These are phyloP conservation scores for Hecatera dysodea DNA, from an alignment of 2,888 invertebrate genomes.

Conservation along the genomic window DNA sequence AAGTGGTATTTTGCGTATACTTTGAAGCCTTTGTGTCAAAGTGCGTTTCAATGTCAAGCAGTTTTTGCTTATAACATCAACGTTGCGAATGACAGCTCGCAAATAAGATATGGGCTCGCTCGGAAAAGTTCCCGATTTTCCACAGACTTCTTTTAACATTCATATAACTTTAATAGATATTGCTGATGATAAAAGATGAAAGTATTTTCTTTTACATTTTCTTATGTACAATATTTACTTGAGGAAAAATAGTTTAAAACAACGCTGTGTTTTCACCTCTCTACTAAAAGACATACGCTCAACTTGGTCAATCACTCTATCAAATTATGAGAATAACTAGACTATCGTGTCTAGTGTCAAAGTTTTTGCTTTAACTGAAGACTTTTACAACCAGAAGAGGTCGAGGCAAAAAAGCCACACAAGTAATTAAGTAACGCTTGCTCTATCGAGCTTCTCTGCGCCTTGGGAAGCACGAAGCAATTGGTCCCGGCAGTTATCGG, in stretches of 20 bases:
- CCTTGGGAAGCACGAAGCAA: too few relatives aligned
- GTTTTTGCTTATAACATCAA: slow-evolving; percentile 43
- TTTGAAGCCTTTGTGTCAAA: slow-evolving; percentile 44
- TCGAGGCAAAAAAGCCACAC: too few relatives aligned
- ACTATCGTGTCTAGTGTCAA: neutral
- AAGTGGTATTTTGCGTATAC: slow-evolving; percentile 36
- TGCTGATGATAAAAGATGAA: slow-evolving; percentile 7
- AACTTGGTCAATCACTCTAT: neutral
- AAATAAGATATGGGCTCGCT: slow-evolving; percentile 35
- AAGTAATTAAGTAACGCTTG: too few relatives aligned
- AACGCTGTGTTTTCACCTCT: neutral
- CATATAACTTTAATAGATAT: slow-evolving; percentile 3
- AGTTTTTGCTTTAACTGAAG: too few relatives aligned
- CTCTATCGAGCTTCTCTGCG: too few relatives aligned
- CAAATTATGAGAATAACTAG: neutral
- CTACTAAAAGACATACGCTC: neutral
- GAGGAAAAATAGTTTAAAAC: neutral
- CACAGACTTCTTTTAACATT: neutral
- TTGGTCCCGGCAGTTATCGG: too few relatives aligned
- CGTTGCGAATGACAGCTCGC: slow-evolving; percentile 38
- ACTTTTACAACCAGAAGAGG: too few relatives aligned
- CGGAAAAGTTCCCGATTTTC: slow-evolving; percentile 26
- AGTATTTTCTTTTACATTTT: neutral
- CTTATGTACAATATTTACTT: neutral
- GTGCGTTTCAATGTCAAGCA: slow-evolving; percentile 49